phyloP scores from a whole-genome alignment of 2,888 invertebrate species.

The Ceramica pisi region DNA sequence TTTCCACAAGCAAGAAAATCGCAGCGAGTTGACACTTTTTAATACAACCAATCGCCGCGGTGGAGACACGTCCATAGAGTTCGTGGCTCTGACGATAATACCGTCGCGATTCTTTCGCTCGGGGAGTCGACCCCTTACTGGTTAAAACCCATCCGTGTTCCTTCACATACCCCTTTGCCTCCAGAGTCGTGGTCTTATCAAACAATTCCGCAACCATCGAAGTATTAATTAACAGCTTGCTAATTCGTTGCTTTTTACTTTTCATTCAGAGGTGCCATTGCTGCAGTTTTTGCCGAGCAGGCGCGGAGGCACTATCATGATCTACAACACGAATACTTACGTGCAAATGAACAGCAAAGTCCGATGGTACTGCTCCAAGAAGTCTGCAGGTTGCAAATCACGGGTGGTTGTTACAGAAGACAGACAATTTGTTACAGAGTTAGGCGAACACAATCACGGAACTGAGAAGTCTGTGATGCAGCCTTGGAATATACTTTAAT shows the following conservation, averaged over 20 bases:
- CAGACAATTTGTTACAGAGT: conserved; percentile 40
- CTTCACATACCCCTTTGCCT: background rate
- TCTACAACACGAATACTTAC: conserved; percentile 56
- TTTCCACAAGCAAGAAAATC: no score
- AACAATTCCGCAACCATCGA: no score
- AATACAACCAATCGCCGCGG: no score
- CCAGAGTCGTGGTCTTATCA: no score
- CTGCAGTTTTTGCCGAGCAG: conserved; percentile 57
- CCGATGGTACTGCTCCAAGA: conserved; percentile 75
- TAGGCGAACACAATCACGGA: conserved; percentile 65
- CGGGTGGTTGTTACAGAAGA: conserved; percentile 52
- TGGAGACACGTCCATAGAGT: no score
- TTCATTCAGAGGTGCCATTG: background rate
- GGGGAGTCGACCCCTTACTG: no score
- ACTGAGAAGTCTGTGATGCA: background rate
- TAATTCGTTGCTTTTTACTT: background rate
- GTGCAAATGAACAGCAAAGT: conserved; percentile 58
- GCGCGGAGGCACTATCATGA: conserved; percentile 48
- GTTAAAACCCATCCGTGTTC: no score
- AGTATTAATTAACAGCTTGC: no score
- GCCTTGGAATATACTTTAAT: background rate
- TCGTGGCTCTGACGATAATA: no score
- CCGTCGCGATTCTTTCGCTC: no score
- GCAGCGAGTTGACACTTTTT: no score
- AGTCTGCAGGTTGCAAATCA: conserved; percentile 66